phyloP scores from a whole-genome alignment of 1,140 invertebrate genomes.

The Ceratitis capitata region DNA sequence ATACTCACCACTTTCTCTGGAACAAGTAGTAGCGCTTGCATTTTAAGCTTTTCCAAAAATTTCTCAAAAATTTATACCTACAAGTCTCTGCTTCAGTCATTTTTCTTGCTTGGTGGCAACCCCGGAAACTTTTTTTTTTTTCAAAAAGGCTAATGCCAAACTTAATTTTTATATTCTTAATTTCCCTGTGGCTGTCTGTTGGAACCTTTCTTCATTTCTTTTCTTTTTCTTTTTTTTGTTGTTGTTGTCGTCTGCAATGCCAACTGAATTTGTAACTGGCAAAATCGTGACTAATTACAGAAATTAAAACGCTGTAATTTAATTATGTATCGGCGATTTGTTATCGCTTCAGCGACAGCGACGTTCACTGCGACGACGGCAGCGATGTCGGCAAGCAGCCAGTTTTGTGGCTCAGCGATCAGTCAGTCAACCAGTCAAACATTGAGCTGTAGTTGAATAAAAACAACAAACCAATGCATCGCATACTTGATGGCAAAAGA shows the following conservation, averaged over 20 bases:
- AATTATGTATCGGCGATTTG: conserved; percentile 66
- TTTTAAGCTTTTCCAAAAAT: no score
- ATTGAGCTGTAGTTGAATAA: background rate
- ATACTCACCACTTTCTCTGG: no score
- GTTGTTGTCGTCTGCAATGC: background rate
- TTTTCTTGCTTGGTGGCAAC: background rate
- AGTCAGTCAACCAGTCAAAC: background rate
- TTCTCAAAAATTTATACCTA: no score
- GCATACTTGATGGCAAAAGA: background rate
- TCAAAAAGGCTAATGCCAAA: background rate
- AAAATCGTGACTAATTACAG: conserved; percentile 66
- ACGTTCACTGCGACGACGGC: background rate
- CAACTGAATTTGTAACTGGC: conserved; percentile 40
- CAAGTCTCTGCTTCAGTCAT: no score
- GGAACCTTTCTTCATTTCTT: background rate
- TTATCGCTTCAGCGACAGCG: conserved; percentile 50
- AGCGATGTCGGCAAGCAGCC: conserved; percentile 9
- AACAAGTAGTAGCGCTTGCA: no score
- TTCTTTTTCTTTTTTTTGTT: background rate
- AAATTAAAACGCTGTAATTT: conserved; percentile 66
- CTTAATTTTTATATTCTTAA: background rate
- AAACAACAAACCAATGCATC: conserved; percentile 4
- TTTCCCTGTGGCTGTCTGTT: background rate
- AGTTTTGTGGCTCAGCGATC: background rate
- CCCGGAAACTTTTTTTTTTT: background rate